phyloP scores from a whole-genome alignment of 2,888 invertebrate species.

The Tetranychus truncatus region DNA sequence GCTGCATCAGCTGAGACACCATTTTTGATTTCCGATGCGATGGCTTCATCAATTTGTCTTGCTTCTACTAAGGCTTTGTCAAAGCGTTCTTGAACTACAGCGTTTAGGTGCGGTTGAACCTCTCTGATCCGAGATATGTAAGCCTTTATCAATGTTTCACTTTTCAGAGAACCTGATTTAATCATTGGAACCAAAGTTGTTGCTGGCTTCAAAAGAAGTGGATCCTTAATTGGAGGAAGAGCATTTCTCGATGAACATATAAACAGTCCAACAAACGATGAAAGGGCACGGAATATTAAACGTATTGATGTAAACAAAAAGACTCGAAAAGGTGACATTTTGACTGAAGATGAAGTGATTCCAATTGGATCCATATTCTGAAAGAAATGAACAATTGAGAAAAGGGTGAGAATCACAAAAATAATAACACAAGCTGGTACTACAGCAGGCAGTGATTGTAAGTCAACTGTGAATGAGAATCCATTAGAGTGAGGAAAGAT shows the following conservation, averaged over 20 bases:
- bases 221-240: constrained; percentile 6
- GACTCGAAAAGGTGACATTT: background rate
- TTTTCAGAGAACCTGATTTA: constrained; percentile 41
- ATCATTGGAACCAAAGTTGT: background rate
- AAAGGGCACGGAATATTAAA: background rate
- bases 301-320: background rate
- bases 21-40: constrained; percentile 40
- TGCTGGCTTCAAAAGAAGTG: constrained; percentile 2
- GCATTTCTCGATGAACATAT: background rate
- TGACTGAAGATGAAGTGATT: background rate
- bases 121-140: constrained; percentile 58
- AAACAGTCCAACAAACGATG: background rate
- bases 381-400: too few species aligned
- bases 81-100: constrained; percentile 62
- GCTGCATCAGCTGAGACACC: constrained; percentile 32
- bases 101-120: constrained; percentile 61
- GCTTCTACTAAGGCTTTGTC: constrained; percentile 59
- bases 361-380: background rate
- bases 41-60: constrained; percentile 46
- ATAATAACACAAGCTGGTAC: too few species aligned
- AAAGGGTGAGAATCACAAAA: too few species aligned
- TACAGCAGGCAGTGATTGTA: too few species aligned
- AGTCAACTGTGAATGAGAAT: too few species aligned
- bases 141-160: constrained; percentile 48
- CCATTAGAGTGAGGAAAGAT: too few species aligned